Evolutionary conservation across 2,113 vertebrate species (phyloP).

Genomic region (Labrus mixtus): DNA sequence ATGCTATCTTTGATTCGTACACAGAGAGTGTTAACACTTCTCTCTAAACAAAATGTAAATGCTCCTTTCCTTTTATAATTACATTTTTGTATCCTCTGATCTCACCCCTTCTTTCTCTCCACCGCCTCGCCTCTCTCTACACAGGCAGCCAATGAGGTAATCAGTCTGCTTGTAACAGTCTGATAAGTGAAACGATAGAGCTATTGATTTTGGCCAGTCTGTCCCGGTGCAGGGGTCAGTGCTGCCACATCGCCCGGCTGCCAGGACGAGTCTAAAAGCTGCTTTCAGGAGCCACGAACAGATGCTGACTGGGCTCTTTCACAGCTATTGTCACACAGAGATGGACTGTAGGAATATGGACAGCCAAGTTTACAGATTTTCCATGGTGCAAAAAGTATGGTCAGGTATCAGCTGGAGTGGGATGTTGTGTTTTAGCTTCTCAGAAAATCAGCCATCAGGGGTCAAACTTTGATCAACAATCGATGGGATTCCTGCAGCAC

Average conservation of each 20-base stretch:
- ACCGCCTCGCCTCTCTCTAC: constrained; percentile 1
- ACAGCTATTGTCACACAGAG: constrained; percentile 22
- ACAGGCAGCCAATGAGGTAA: constrained; percentile 52
- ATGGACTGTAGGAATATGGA: background rate
- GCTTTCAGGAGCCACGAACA: constrained; percentile 36
- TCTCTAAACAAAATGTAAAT: background rate
- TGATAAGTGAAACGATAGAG: constrained; percentile 67
- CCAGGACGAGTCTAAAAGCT: constrained; percentile 20
- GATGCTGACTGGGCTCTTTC: constrained; percentile 54
- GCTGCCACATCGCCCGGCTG: constrained; percentile 32
- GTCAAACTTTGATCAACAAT: constrained; percentile 34
- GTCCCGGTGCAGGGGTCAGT: constrained; percentile 58
- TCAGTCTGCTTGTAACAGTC: constrained; percentile 58
- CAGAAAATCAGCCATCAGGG: constrained; percentile 9
- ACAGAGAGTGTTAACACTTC: background rate
- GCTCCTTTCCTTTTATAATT: constrained; percentile 6
- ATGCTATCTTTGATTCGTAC: background rate
- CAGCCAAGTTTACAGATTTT: constrained; percentile 16
- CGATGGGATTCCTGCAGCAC: constrained; percentile 2
- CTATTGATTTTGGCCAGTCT: constrained; percentile 71
- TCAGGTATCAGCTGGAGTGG: background rate
- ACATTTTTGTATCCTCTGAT: constrained; percentile 13
- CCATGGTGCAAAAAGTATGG: constrained; percentile 1
- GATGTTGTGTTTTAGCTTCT: constrained; percentile 12
- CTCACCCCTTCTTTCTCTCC: background rate